These are phyloP conservation scores for Arctopsyche grandis DNA, from an alignment of 1,140 invertebrate genomes.

Conservation along the genomic window DNA sequence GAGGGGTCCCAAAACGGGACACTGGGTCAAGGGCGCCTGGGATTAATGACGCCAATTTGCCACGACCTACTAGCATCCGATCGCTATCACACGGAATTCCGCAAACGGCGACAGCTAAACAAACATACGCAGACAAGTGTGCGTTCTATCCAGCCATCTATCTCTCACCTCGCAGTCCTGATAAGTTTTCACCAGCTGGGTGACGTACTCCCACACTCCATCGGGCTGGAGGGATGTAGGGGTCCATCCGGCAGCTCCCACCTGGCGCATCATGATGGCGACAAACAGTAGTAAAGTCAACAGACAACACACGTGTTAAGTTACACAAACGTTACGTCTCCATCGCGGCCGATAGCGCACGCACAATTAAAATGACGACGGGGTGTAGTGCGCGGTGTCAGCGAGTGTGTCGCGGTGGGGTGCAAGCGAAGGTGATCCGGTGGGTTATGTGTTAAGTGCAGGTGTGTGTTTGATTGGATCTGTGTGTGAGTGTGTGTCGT, in stretches of 20 bases:
- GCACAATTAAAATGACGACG: neutral
- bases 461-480: too few species aligned
- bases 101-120: too few species aligned
- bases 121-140: too few species aligned
- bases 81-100: too few species aligned
- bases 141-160: neutral
- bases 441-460: too few species aligned
- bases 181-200: constrained; percentile 62
- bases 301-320: neutral
- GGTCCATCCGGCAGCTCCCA: constrained; percentile 55
- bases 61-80: too few species aligned
- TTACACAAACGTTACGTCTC: neutral
- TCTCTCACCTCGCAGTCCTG: constrained; percentile 53
- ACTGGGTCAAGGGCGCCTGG: constrained; percentile 7
- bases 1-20: neutral
- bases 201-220: constrained; percentile 64
- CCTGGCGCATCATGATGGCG: constrained; percentile 58
- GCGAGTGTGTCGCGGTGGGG: constrained; percentile 28
- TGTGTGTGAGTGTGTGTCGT: too few species aligned
- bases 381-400: neutral
- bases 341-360: neutral
- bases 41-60: too few species aligned
- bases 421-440: neutral
- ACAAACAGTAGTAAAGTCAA: neutral
- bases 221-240: constrained; percentile 51